These are phyloP conservation scores for Drosophila meridiana DNA, from an alignment of 2,888 invertebrate genomes.

Conservation along the genomic window DNA sequence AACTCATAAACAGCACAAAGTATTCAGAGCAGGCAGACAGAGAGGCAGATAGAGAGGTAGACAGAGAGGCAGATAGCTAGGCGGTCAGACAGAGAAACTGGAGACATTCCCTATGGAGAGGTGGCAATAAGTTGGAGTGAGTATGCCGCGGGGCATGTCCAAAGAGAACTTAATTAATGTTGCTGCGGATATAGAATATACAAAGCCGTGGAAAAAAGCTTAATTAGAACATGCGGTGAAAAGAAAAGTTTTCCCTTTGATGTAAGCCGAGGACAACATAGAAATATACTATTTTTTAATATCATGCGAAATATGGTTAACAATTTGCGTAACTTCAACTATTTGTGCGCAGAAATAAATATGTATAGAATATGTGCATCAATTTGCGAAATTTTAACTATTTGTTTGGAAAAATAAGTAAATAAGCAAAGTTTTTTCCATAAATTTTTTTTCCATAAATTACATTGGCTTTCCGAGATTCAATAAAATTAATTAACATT, in stretches of 20 bases:
- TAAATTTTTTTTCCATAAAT: too few species aligned
- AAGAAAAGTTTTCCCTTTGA: slow-evolving; percentile 9
- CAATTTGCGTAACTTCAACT: neutral
- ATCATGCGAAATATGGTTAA: neutral
- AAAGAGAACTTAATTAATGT: slow-evolving; percentile 54
- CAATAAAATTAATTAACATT: neutral
- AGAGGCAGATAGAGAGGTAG: neutral
- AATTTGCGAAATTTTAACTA: too few species aligned
- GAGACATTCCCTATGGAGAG: slow-evolving; percentile 22
- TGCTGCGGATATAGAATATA: slow-evolving; percentile 22
- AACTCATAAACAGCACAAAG: slow-evolving; percentile 46
- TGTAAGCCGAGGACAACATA: neutral
- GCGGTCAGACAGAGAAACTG: slow-evolving; percentile 18
- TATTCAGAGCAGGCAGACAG: slow-evolving; percentile 22
- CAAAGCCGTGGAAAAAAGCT: slow-evolving; percentile 11
- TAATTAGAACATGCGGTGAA: slow-evolving; percentile 14
- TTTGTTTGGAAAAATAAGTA: too few species aligned
- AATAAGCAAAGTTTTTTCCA: too few species aligned
- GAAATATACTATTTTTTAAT: neutral
- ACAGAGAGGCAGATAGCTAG: slow-evolving; percentile 2
- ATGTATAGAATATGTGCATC: too few species aligned
- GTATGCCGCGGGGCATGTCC: slow-evolving; percentile 11
- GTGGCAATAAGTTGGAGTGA: slow-evolving; percentile 30
- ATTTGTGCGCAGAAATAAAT: neutral
- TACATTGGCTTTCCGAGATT: too few species aligned